These are phyloP conservation scores for Philonicus albiceps DNA, from an alignment of 2,888 invertebrate genomes.

Conservation along the genomic window DNA sequence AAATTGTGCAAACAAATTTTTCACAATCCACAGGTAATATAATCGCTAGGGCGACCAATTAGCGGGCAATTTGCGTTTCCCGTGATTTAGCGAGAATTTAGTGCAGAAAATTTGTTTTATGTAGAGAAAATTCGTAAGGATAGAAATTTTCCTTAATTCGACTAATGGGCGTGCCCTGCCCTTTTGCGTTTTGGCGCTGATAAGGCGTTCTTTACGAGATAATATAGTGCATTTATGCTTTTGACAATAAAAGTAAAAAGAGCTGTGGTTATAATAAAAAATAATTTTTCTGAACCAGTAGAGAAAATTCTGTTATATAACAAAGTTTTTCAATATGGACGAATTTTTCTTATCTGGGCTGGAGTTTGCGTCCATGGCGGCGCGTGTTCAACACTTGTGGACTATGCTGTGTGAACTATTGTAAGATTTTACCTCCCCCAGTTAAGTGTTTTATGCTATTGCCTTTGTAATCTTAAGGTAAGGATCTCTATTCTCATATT, in stretches of 20 bases:
- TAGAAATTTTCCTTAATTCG: slow-evolving; percentile 9
- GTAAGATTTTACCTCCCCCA: not conserved
- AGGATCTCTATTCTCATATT: no score
- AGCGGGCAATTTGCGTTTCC: slow-evolving; percentile 22
- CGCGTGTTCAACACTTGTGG: not conserved
- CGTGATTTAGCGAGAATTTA: slow-evolving; percentile 19
- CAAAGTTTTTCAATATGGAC: slow-evolving; percentile 46
- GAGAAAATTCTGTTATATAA: slow-evolving; percentile 33
- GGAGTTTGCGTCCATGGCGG: slow-evolving; percentile 46
- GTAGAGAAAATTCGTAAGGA: not conserved
- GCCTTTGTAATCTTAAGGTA: not conserved
- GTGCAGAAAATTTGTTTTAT: not conserved
- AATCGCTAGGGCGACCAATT: slow-evolving; percentile 40
- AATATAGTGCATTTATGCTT: not conserved
- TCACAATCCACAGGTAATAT: slow-evolving; percentile 46
- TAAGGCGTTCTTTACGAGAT: not conserved
- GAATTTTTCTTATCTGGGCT: slow-evolving; percentile 39
- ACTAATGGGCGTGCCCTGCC: slow-evolving; percentile 43
- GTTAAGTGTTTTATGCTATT: no score
- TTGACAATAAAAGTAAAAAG: not conserved
- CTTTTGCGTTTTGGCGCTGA: not conserved
- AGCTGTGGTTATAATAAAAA: not conserved
- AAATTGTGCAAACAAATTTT: slow-evolving; percentile 47
- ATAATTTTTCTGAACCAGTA: not conserved
- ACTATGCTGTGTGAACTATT: not conserved